Evolutionary conservation across 2,797 vertebrate genomes (phyloP).

Genomic region (Lacerta viridis): DNA sequence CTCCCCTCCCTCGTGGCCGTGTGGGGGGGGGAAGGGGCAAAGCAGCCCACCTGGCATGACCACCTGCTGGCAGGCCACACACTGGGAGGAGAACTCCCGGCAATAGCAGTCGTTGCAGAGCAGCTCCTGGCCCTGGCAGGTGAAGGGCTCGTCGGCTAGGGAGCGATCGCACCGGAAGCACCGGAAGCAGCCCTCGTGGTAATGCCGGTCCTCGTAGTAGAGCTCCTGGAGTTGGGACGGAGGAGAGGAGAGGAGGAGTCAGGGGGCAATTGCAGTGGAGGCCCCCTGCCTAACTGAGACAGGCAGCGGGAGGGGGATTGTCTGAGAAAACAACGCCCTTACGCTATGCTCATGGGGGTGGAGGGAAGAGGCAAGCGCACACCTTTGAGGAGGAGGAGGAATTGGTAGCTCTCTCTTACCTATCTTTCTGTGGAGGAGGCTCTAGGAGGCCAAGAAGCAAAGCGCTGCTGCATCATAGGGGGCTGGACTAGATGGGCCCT

Average conservation of each 20-base stretch:
- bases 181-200: constrained; percentile 97
- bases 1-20: neutral
- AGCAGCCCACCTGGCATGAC: constrained; percentile 94
- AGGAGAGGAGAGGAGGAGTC: neutral
- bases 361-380: too few relatives aligned
- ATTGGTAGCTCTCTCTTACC: too few relatives aligned
- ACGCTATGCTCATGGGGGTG: too few relatives aligned
- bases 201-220: constrained; percentile 96
- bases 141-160: constrained; percentile 95
- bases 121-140: constrained; percentile 93
- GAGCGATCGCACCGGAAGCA: constrained; percentile 97
- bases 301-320: too few relatives aligned
- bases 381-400: too few relatives aligned
- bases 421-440: too few relatives aligned
- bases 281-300: neutral
- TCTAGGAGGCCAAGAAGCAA: too few relatives aligned
- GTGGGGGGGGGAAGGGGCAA: too few relatives aligned
- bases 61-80: constrained; percentile 93
- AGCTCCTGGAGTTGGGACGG: constrained; percentile 86
- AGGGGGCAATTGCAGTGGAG: neutral
- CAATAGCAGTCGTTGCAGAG: constrained; percentile 99
- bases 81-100: constrained; percentile 97
- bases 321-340: too few relatives aligned
- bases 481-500: too few relatives aligned
- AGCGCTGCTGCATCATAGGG: too few relatives aligned